Percentiles rank a stretch among this genome's conserved stretches.
Evolutionary conservation across 2,888 invertebrate species (phyloP).

Genomic region (Conistra vaccinii): DNA sequence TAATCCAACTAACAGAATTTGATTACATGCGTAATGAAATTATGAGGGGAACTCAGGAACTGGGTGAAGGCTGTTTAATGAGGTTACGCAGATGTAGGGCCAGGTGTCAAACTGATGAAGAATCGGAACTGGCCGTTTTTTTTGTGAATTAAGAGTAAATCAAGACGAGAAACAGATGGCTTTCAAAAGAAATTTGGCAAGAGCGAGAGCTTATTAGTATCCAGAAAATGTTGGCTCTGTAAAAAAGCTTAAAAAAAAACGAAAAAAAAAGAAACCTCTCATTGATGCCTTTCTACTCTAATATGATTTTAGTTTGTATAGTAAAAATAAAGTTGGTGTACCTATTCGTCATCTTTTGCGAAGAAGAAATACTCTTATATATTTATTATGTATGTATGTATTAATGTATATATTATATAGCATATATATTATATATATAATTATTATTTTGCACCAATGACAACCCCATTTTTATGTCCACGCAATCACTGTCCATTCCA

Average conservation of each 20-base stretch:
- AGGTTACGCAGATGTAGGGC: constrained; percentile 40
- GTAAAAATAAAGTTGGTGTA: background rate
- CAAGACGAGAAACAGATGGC: background rate
- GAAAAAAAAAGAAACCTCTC: background rate
- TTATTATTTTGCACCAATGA: too few species aligned
- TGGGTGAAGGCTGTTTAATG: constrained; percentile 56
- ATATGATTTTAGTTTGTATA: background rate
- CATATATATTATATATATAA: too few species aligned
- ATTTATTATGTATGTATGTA: too few species aligned
- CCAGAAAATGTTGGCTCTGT: background rate
- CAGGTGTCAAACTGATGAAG: constrained; percentile 39
- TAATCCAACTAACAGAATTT: constrained; percentile 61
- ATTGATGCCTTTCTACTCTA: background rate
- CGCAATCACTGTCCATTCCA: too few species aligned
- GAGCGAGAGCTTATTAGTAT: background rate
- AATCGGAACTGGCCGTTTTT: background rate
- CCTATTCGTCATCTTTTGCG: background rate
- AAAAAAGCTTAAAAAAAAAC: background rate
- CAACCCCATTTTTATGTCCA: too few species aligned
- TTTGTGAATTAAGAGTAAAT: background rate
- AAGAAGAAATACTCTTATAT: too few species aligned
- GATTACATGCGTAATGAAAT: constrained; percentile 57
- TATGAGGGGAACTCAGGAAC: constrained; percentile 47
- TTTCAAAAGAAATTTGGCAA: background rate
- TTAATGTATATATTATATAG: too few species aligned